phyloP scores from a whole-genome alignment of 2,113 vertebrate species.

The Carollia perspicillata region DNA sequence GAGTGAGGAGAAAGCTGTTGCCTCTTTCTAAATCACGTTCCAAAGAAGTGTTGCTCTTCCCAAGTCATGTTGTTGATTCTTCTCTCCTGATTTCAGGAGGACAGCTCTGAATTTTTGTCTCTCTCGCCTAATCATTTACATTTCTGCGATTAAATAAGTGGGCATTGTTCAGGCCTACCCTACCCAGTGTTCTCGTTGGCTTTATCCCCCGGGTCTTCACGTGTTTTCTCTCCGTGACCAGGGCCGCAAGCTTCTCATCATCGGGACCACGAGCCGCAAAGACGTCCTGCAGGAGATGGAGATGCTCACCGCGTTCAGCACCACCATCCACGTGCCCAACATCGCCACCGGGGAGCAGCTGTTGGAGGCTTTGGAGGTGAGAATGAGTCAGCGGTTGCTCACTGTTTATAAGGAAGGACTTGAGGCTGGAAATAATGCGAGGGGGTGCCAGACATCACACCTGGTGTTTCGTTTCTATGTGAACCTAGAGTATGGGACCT shows the following conservation, averaged over 20 bases:
- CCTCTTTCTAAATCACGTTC: neutral
- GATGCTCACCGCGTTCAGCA: slow-evolving; percentile 96
- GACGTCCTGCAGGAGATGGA: slow-evolving; percentile 98
- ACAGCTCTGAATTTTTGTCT: neutral
- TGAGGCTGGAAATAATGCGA: neutral
- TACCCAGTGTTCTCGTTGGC: neutral
- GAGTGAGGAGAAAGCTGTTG: neutral
- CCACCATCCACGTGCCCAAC: slow-evolving; percentile 95
- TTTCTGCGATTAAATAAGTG: neutral
- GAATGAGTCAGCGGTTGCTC: neutral
- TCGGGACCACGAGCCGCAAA: slow-evolving; percentile 96
- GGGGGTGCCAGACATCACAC: neutral
- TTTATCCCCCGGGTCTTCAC: neutral
- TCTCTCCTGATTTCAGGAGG: neutral
- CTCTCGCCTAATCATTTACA: neutral
- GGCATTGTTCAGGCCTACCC: neutral
- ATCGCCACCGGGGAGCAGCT: slow-evolving; percentile 91
- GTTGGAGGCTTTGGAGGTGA: slow-evolving; percentile 92
- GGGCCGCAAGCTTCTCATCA: slow-evolving; percentile 97
- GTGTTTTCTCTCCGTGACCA: slow-evolving; percentile 66
- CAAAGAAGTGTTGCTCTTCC: neutral
- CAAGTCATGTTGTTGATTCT: neutral
- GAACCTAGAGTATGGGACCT: neutral
- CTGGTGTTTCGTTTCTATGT: neutral
- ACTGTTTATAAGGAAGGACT: neutral